A percentile compares a stretch with the other conserved stretches of the same genome.
Conservation (phyloP, 2,113 vertebrate genomes). For the Canis aureus region DNA sequence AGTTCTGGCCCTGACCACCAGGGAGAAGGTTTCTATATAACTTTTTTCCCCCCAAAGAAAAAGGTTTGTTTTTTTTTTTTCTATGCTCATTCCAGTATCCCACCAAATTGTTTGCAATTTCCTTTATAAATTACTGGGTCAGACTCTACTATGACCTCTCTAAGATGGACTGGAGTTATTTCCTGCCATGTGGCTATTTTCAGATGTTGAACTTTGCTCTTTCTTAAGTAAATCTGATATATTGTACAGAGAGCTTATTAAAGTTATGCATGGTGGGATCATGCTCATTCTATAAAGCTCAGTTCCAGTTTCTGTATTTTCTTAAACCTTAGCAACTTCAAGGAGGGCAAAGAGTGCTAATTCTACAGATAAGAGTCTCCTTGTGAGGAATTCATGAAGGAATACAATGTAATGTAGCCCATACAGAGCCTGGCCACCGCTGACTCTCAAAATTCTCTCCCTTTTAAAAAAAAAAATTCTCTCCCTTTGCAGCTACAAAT, state of each 20-base stretch:
- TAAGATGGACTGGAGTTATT: background rate
- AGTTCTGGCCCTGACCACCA: background rate
- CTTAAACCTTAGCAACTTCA: background rate
- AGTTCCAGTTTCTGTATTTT: background rate
- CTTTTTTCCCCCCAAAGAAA: background rate
- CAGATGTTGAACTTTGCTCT: slow-evolving; percentile 17
- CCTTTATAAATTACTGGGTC: background rate
- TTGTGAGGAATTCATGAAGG: slow-evolving; percentile 10
- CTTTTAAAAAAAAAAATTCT: background rate
- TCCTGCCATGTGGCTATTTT: background rate
- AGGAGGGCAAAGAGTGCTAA: background rate
- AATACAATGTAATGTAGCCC: background rate
- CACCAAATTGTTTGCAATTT: background rate
- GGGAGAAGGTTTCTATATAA: background rate
- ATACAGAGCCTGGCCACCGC: background rate
- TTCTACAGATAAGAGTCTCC: background rate
- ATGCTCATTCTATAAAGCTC: background rate
- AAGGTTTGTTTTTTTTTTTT: background rate
- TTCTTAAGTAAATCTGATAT: background rate
- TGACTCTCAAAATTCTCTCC: background rate
- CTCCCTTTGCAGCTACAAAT: background rate
- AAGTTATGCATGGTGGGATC: background rate
- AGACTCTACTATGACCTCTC: background rate
- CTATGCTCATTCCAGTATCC: background rate
- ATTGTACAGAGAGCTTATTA: background rate